phyloP scores from a whole-genome alignment of 2,797 vertebrate genomes.

The Chromobotia macracanthus region DNA sequence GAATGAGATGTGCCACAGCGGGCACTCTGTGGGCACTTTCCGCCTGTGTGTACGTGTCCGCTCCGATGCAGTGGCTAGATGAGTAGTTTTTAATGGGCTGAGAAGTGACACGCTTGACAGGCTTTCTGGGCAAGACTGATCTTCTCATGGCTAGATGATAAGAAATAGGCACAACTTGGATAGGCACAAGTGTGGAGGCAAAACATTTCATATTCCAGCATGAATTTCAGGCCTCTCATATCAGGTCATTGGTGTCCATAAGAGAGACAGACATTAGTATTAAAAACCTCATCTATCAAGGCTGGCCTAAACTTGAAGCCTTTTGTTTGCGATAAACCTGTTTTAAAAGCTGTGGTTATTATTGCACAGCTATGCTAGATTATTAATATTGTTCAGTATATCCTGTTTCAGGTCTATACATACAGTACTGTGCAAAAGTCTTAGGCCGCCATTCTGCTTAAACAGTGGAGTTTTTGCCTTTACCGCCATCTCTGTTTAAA shows the following conservation, averaged over 20 bases:
- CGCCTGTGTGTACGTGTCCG: conserved; percentile 30
- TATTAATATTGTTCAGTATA: not conserved
- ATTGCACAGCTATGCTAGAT: not conserved
- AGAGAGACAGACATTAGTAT: conserved; percentile 7
- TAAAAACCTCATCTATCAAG: not conserved
- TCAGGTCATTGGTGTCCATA: not conserved
- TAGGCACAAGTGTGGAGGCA: not conserved
- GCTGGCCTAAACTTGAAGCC: too few species aligned
- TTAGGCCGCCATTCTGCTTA: too few species aligned
- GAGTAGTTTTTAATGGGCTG: conserved; percentile 41
- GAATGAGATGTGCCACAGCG: conserved; percentile 66
- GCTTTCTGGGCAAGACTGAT: conserved; percentile 25
- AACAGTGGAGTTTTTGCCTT: too few species aligned
- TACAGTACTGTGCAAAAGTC: too few species aligned
- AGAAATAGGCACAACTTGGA: conserved; percentile 26
- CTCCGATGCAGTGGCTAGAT: conserved; percentile 28
- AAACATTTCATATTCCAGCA: not conserved
- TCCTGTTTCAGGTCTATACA: not conserved
- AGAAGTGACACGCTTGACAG: conserved; percentile 46
- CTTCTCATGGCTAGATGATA: conserved; percentile 12
- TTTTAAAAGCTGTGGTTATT: not conserved
- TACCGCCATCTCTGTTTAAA: too few species aligned
- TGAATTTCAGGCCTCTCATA: not conserved
- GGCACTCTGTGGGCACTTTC: conserved; percentile 51
- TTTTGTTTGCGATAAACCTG: not conserved